Evolutionary conservation across 2,888 invertebrate species (phyloP).

Genomic region (Ophion slaviceki): DNA sequence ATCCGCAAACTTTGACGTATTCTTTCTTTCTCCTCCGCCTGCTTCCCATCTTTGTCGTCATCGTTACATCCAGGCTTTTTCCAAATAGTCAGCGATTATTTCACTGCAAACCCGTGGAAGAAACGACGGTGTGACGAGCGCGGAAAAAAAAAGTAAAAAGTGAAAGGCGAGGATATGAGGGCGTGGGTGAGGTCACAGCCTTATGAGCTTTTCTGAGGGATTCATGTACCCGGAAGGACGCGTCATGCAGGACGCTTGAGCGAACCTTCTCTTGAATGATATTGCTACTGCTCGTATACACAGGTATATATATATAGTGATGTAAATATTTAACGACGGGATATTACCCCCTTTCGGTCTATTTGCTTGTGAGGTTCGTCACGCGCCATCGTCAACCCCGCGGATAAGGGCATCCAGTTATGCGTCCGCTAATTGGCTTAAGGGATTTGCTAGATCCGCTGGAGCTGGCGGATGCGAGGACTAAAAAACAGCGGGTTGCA

Average conservation of each 20-base stretch:
- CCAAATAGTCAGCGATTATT: conserved; percentile 70
- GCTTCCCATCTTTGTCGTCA: conserved; percentile 32
- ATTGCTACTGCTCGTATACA: conserved; percentile 15
- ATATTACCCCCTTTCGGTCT: conserved; percentile 12
- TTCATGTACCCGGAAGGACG: conserved; percentile 35
- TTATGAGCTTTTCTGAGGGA: conserved; percentile 16
- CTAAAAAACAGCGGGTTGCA: conserved; percentile 33
- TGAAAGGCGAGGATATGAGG: conserved; percentile 46
- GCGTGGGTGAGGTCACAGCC: conserved; percentile 9
- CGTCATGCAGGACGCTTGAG: conserved; percentile 27
- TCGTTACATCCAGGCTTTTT: conserved; percentile 67
- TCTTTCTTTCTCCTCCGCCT: conserved; percentile 21
- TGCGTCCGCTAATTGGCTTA: conserved; percentile 82
- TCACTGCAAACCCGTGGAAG: conserved; percentile 37
- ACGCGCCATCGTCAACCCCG: conserved; percentile 51
- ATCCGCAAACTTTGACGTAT: conserved; percentile 59
- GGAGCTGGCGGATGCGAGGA: conserved; percentile 14
- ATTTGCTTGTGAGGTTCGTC: conserved; percentile 56
- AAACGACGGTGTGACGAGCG: neutral
- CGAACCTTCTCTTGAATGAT: conserved; percentile 21
- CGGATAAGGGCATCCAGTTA: conserved; percentile 72
- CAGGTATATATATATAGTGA: too few relatives aligned
- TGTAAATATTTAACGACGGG: neutral
- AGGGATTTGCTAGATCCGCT: conserved; percentile 75
- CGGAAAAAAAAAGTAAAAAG: conserved; percentile 19